These are phyloP conservation scores for Gerris lacustris DNA, from an alignment of 2,888 invertebrate genomes.

Conservation along the genomic window DNA sequence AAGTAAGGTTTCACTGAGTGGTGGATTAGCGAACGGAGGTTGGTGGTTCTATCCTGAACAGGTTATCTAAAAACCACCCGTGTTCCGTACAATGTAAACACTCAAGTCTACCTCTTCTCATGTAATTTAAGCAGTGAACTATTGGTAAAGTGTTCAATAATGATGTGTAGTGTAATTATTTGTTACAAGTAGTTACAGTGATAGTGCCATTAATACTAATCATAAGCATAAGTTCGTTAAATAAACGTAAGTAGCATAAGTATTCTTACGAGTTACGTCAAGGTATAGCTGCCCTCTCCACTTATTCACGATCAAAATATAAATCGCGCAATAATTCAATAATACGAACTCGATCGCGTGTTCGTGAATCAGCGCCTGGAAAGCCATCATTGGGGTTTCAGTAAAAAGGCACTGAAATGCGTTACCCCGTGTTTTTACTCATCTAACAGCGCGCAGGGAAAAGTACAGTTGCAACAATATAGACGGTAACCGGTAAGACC, in stretches of 20 bases:
- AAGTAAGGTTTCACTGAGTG: not conserved
- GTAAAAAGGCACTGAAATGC: constrained; percentile 20
- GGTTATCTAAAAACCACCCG: not conserved
- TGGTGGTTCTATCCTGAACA: not conserved
- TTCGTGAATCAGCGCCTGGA: not conserved
- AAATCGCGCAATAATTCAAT: not conserved
- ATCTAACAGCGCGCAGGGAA: not conserved
- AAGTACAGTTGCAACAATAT: constrained; percentile 15
- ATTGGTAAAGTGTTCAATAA: too few species aligned
- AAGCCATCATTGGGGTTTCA: constrained; percentile 13
- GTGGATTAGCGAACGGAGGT: not conserved
- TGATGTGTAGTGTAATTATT: too few species aligned
- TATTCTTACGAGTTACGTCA: not conserved
- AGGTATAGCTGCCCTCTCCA: not conserved
- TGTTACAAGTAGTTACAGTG: too few species aligned
- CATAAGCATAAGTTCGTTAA: too few species aligned
- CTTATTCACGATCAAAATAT: not conserved
- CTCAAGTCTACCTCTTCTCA: too few species aligned
- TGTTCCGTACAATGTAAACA: not conserved
- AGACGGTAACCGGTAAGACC: constrained; percentile 16
- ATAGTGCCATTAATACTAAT: not conserved
- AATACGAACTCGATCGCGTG: not conserved
- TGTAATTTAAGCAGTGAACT: too few species aligned
- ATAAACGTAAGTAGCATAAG: not conserved
- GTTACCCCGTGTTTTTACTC: constrained; percentile 17